A percentile compares a stretch with the other conserved stretches of the same genome.
These are phyloP conservation scores for Geophilus truncorum DNA, from an alignment of 2,888 invertebrate species.

Conservation along the genomic window DNA sequence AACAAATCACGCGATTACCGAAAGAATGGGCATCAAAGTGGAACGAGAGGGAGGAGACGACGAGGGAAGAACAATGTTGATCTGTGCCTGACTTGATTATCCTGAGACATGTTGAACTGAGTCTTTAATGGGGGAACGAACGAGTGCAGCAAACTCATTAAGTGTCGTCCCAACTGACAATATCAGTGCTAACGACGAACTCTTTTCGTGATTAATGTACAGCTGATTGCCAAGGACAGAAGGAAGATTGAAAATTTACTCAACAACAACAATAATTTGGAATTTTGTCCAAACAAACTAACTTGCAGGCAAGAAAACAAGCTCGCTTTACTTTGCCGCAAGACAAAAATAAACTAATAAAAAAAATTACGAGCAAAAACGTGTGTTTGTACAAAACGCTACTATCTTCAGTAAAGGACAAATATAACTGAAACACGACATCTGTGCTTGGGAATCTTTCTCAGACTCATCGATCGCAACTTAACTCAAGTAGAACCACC, in stretches of 20 bases:
- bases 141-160: conserved; percentile 20
- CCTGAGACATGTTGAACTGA: conserved; percentile 12
- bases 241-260: conserved; percentile 4
- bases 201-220: conserved; percentile 7
- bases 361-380: background rate
- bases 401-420: background rate
- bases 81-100: conserved; percentile 11
- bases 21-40: background rate
- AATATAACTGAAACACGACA: background rate
- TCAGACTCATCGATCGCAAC: background rate
- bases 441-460: background rate
- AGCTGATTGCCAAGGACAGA: background rate
- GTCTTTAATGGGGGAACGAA: background rate
- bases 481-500: background rate
- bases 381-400: background rate
- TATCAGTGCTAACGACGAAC: conserved; percentile 16
- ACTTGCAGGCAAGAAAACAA: too few species aligned
- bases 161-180: conserved; percentile 20
- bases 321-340: too few species aligned
- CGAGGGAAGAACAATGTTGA: background rate
- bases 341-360: background rate
- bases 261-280: background rate
- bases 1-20: conserved; percentile 1
- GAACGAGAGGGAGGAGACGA: background rate
- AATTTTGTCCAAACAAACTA: background rate